Percentiles rank a stretch among this genome's conserved stretches.
These are phyloP conservation scores for Xyliphius kryptos DNA, from an alignment of 2,113 vertebrate species.

Conservation along the genomic window DNA sequence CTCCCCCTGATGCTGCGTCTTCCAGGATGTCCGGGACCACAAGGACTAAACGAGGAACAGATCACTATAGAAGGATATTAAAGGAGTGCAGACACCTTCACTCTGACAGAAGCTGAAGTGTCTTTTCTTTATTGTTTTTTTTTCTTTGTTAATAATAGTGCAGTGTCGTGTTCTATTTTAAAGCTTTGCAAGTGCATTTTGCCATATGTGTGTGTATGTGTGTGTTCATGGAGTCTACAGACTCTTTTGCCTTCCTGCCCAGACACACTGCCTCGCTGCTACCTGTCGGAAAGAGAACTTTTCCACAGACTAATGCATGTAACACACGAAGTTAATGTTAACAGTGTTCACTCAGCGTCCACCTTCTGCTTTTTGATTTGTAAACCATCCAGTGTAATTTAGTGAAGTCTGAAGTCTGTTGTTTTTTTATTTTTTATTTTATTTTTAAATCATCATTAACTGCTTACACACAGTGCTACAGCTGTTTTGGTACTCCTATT, in stretches of 20 bases:
- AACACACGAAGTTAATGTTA: constrained; percentile 47
- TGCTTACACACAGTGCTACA: constrained; percentile 46
- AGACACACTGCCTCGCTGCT: constrained; percentile 60
- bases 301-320: constrained; percentile 58
- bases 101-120: no score
- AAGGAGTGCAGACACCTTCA: constrained; percentile 50
- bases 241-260: constrained; percentile 45
- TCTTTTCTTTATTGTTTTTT: no score
- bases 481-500: constrained; percentile 48
- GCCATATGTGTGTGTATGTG: constrained; percentile 48
- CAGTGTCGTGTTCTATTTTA: constrained; percentile 22
- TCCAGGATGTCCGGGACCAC: constrained; percentile 31
- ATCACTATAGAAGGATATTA: constrained; percentile 50
- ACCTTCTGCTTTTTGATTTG: constrained; percentile 32
- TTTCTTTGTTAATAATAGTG: constrained; percentile 23
- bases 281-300: constrained; percentile 47
- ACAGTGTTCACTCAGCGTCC: constrained; percentile 54
- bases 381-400: constrained; percentile 50
- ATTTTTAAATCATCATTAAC: constrained; percentile 20
- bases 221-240: constrained; percentile 27
- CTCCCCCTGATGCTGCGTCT: constrained; percentile 27
- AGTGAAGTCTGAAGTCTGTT: constrained; percentile 57
- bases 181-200: constrained; percentile 38
- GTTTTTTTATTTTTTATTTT: no score
- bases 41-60: constrained; percentile 18